A percentile compares a stretch with the other conserved stretches of the same genome.
Evolutionary conservation across 2,888 invertebrate genomes (phyloP).

Genomic region (Coenonympha arcania): DNA sequence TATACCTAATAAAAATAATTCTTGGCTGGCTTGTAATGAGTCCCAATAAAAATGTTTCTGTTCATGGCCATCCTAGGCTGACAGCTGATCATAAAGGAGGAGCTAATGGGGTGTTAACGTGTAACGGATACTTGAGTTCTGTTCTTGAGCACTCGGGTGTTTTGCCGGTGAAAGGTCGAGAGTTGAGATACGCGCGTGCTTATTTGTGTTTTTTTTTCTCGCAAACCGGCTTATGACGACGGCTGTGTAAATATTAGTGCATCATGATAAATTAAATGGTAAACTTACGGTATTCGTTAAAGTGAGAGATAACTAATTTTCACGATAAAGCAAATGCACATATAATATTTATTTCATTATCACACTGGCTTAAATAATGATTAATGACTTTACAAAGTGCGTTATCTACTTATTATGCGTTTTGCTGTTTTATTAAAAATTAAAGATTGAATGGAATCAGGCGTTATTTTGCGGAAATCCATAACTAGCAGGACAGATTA

Average conservation of each 20-base stretch:
- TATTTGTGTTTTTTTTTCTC: constrained; percentile 5
- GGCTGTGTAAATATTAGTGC: constrained; percentile 14
- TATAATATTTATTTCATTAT: too few relatives aligned
- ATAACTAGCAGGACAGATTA: too few relatives aligned
- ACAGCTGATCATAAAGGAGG: constrained; percentile 22
- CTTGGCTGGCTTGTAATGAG: too few relatives aligned
- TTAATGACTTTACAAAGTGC: too few relatives aligned
- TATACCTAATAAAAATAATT: too few relatives aligned
- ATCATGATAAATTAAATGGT: neutral
- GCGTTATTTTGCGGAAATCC: too few relatives aligned
- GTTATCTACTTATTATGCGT: too few relatives aligned
- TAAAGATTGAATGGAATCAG: too few relatives aligned
- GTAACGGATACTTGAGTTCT: constrained; percentile 13
- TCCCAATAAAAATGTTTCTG: neutral
- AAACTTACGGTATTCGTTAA: neutral
- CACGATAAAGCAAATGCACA: too few relatives aligned
- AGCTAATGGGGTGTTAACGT: constrained; percentile 29
- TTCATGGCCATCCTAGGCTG: constrained; percentile 4
- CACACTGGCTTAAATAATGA: too few relatives aligned
- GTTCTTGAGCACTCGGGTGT: constrained; percentile 5
- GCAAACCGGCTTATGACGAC: constrained; percentile 3
- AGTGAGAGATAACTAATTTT: neutral
- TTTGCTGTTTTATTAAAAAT: too few relatives aligned
- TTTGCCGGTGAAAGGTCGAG: constrained; percentile 15
- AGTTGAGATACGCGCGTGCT: constrained; percentile 10